Base-by-base conservation (phyloP, 2,113 vertebrate species). In the Prunella himalayana region DNA sequence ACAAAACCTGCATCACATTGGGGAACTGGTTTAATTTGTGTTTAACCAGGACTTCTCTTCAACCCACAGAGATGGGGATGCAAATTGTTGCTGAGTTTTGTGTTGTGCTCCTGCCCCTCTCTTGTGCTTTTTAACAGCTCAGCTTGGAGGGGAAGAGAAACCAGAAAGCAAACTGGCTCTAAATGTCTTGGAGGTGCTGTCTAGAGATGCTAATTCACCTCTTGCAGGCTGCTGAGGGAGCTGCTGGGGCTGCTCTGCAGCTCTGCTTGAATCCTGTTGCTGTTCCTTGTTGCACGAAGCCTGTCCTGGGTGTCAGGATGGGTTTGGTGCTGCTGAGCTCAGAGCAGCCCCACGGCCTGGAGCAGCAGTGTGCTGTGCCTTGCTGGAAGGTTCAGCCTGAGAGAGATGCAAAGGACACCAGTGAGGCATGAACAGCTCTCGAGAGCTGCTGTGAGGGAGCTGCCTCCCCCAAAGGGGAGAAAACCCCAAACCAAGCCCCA, bases 301-400 rank as follows among this genome's bases (percentile, higher is more conserved):
- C 54, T 65, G 83, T 91, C 73, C 63, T 6, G 57, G 37, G 20
- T 89, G 73, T 87, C 80, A 65, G 78, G 66, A 33, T 7, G 54
- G 57, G 18, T 94, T 94, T 68, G 86, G 63, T 9, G 37, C 75
- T 45, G 50, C 68, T 44, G 37, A 22, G 22, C n/a, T 10, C 72
- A 19, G 35, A 1, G 2, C 30, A 68, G 27, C 50, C 2, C 10
- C 16, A 17, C 6, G 7, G 80, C 88, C 94, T 53, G 10, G 5
- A 69, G 85, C 75, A 13, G 47, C 51, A 31, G 31, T 1, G 41
- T 17, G 81, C 5, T 28, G 15, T 13, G 5, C 65, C 57, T 82
- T 79, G 84, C 91, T 96, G 95, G 89, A 94, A 95, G 95, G 84
- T 84, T 95, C 91, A 84, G 45, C 80, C 86, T 69, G 72, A 79